Percentiles rank a stretch among this genome's conserved stretches.
Evolutionary conservation across 2,888 invertebrate genomes (phyloP).

Genomic region (Terebella lapidaria): DNA sequence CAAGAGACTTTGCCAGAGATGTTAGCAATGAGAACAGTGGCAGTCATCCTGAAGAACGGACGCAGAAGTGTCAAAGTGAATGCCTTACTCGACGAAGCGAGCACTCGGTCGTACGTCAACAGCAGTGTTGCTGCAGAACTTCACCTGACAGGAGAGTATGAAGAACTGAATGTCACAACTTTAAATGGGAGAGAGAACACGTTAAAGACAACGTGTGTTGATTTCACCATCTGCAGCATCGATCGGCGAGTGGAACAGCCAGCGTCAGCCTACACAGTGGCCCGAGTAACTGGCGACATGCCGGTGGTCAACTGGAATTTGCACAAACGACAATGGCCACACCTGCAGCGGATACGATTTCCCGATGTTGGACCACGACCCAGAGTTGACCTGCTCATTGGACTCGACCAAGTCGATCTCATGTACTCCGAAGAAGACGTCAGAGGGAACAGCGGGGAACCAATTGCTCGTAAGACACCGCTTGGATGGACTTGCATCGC

Average conservation of each 20-base stretch:
- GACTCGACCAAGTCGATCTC: constrained; percentile 18
- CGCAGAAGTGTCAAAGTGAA: neutral
- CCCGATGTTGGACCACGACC: neutral
- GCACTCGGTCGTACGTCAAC: constrained; percentile 3
- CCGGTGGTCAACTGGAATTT: constrained; percentile 8
- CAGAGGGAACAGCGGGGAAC: constrained; percentile 18
- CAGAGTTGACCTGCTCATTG: constrained; percentile 18
- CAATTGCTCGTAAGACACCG: constrained; percentile 12
- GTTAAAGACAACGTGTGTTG: constrained; percentile 6
- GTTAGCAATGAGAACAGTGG: neutral
- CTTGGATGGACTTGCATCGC: constrained; percentile 25
- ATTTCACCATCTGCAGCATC: constrained; percentile 7
- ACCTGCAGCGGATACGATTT: constrained; percentile 11
- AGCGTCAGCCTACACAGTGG: constrained; percentile 4
- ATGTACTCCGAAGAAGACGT: constrained; percentile 13
- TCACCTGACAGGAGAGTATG: neutral
- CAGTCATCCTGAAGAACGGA: neutral
- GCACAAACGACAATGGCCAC: neutral
- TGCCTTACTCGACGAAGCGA: constrained; percentile 3
- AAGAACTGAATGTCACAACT: constrained; percentile 2
- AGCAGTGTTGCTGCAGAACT: constrained; percentile 1
- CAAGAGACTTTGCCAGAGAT: neutral
- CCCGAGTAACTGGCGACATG: constrained; percentile 11
- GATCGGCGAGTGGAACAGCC: constrained; percentile 2
- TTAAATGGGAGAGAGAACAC: constrained; percentile 4